phyloP scores from a whole-genome alignment of 2,797 vertebrate genomes.

The Catostomus latipinnis region DNA sequence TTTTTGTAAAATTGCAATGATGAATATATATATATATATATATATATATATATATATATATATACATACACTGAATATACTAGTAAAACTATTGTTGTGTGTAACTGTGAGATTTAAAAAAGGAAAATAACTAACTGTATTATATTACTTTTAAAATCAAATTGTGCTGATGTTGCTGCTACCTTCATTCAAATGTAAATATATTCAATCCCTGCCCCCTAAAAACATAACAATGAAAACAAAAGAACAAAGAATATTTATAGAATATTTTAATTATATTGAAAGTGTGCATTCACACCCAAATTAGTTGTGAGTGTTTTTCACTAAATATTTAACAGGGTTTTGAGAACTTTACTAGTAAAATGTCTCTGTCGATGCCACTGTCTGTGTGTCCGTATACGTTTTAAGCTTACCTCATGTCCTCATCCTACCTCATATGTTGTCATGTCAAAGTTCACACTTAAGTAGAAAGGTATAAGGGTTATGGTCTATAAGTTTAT shows the following conservation, averaged over 20 bases:
- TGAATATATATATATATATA: slow-evolving; percentile 12
- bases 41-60: too few relatives aligned
- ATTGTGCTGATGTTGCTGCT: slow-evolving; percentile 54
- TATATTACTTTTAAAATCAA: slow-evolving; percentile 30
- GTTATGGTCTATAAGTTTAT: slow-evolving; percentile 25
- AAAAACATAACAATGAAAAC: slow-evolving; percentile 22
- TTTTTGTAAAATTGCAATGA: slow-evolving; percentile 58
- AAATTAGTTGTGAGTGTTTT: slow-evolving; percentile 10
- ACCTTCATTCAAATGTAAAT: slow-evolving; percentile 50
- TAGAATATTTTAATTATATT: slow-evolving; percentile 12
- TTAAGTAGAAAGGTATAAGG: slow-evolving; percentile 23
- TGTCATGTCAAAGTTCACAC: slow-evolving; percentile 32
- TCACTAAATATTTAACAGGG: slow-evolving; percentile 35
- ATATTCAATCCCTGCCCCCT: slow-evolving; percentile 17
- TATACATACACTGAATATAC: slow-evolving; percentile 52
- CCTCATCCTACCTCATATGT: slow-evolving; percentile 29
- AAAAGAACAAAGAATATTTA: slow-evolving; percentile 8
- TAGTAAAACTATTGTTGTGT: slow-evolving; percentile 57
- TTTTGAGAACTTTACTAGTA: slow-evolving; percentile 25
- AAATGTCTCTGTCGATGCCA: slow-evolving; percentile 6
- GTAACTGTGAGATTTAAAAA: slow-evolving; percentile 53
- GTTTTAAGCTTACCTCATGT: slow-evolving; percentile 21
- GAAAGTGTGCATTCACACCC: slow-evolving; percentile 13
- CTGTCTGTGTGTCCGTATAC: slow-evolving; percentile 12
- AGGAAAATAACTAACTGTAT: slow-evolving; percentile 44